Base-by-base conservation (phyloP, 2,113 vertebrate genomes). In the Gymnorhina tibicen region DNA sequence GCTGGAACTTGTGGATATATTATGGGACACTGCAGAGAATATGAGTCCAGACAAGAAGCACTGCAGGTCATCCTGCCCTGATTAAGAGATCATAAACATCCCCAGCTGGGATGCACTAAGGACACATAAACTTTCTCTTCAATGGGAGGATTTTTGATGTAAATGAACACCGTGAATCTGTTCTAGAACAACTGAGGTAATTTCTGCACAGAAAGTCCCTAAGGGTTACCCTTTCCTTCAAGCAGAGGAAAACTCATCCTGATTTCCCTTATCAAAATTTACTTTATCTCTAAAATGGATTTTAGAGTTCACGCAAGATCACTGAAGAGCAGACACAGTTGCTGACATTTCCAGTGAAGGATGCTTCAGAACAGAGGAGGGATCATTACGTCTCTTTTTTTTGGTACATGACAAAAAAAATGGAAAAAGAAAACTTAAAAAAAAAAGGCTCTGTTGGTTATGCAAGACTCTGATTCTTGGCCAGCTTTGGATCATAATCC, bases 401-500 rank as follows among this genome's bases (percentile, higher is more conserved):
- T 58, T n/a, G 10, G 16, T 32, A 74, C 12, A 21, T 55, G 10
- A 74, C 20, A 32, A 87, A 55, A 39, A 39, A 78, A 7, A 1
- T 6, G 9, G 32, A 72, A 47, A 32, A 22, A 50, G 22, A 35
- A 5, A 64, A 8, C 11, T 11, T 18, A 28, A 59, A 32, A 59
- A 55, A 41, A 79, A 50, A 47, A 20, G 0, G 30, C 5, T 22
- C 3, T 59, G 9, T 64, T 84, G 27, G 49, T 89, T 95, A 87
- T 68, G 62, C 66, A 95, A 95, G 73, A 60, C 62, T 53, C 37
- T 87, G 81, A 83, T 89, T 58, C 24, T 56, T 73, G 41, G n/a
- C 87, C 94, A 89, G 13, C 8, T 94, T 66, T 94, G 69, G 77
- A 95, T 91, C 53, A 50, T 73, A 87, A 87, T 79, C 52, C 18